phyloP scores from a whole-genome alignment of 2,113 vertebrate genomes.

The Uropsilus gracilis region DNA sequence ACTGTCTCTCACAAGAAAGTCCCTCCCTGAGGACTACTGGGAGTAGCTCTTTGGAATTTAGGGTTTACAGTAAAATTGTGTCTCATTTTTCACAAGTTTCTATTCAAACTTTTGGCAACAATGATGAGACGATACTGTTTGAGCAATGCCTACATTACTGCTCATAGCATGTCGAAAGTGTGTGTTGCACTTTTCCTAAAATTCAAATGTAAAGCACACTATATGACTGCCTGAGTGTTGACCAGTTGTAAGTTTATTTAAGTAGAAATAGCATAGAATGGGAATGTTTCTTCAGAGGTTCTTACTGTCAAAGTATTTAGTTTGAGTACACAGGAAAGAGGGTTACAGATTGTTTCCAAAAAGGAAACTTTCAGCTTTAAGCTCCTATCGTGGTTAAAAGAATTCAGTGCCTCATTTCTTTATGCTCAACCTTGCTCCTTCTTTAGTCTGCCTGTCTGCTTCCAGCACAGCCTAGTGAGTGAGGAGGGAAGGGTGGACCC shows the following conservation, averaged over 20 bases:
- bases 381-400: not conserved
- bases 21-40: not conserved
- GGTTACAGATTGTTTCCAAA: not conserved
- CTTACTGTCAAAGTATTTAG: not conserved
- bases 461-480: not conserved
- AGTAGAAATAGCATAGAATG: not conserved
- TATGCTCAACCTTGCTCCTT: not conserved
- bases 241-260: not conserved
- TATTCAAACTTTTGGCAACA: not conserved
- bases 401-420: not conserved
- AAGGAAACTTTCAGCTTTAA: not conserved
- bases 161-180: not conserved
- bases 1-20: not conserved
- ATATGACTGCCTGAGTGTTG: not conserved
- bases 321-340: not conserved
- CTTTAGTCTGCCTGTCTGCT: not conserved
- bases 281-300: not conserved
- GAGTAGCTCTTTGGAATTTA: not conserved
- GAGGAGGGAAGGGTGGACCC: not conserved
- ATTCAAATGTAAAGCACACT: not conserved
- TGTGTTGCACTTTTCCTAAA: not conserved
- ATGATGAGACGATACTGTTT: not conserved
- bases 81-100: not conserved
- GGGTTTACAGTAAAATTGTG: not conserved
- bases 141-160: not conserved